These are phyloP conservation scores for Archips xylosteana DNA, from an alignment of 2,888 invertebrate genomes.

Conservation along the genomic window DNA sequence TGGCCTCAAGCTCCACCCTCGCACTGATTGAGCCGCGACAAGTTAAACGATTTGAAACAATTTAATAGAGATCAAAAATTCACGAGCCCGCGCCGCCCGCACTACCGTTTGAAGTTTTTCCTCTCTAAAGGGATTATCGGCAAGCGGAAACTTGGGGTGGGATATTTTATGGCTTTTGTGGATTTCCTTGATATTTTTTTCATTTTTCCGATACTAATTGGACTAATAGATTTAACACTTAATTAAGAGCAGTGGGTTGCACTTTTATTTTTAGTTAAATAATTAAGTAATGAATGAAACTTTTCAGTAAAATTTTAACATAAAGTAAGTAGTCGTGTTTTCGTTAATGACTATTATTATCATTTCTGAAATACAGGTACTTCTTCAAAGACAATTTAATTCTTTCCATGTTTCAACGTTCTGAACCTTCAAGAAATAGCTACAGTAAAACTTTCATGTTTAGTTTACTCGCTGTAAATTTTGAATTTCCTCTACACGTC, in stretches of 20 bases:
- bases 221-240: conserved; percentile 41
- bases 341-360: no score
- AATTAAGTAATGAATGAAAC: neutral
- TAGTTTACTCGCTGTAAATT: no score
- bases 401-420: no score
- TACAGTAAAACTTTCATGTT: no score
- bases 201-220: conserved; percentile 61
- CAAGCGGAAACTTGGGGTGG: conserved; percentile 75
- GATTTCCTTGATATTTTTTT: conserved; percentile 73
- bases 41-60: conserved; percentile 86
- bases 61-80: conserved; percentile 86
- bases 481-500: no score
- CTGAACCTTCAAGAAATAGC: no score
- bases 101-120: conserved; percentile 86
- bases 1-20: conserved; percentile 54
- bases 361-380: no score
- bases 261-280: neutral
- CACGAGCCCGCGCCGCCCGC: conserved; percentile 77
- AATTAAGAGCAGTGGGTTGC: conserved; percentile 34
- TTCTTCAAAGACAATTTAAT: no score
- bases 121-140: conserved; percentile 84
- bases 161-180: conserved; percentile 78
- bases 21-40: conserved; percentile 85
- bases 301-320: neutral
- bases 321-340: neutral